phyloP scores from a whole-genome alignment of 2,888 invertebrate species.

The Cynaeus angustus region DNA sequence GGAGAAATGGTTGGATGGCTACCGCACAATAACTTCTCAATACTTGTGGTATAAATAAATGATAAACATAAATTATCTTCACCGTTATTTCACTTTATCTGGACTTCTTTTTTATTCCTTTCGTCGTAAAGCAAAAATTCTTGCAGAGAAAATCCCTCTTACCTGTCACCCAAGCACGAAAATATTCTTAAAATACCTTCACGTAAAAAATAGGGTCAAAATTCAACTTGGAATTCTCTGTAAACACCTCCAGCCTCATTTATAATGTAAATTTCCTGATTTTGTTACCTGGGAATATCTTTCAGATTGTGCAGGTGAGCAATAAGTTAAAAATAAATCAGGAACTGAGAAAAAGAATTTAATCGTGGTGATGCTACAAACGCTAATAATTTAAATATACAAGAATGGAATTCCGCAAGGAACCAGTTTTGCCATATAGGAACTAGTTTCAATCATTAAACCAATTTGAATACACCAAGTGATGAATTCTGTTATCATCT shows the following conservation, averaged over 20 bases:
- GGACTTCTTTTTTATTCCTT: neutral
- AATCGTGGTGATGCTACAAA: slow-evolving; percentile 18
- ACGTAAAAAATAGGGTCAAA: slow-evolving; percentile 6
- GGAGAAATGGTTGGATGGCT: slow-evolving; percentile 7
- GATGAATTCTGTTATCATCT: slow-evolving; percentile 2
- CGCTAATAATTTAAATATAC: slow-evolving; percentile 14
- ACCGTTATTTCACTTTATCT: slow-evolving; percentile 7
- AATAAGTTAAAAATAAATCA: slow-evolving; percentile 5
- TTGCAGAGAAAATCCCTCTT: slow-evolving; percentile 1
- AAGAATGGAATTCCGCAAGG: slow-evolving; percentile 21
- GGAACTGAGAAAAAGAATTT: slow-evolving; percentile 12
- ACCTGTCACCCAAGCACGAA: neutral
- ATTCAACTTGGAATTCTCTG: neutral
- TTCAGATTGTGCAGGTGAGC: slow-evolving; percentile 1
- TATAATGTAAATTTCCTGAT: slow-evolving; percentile 13
- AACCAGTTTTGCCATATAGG: slow-evolving; percentile 22
- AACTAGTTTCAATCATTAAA: slow-evolving; percentile 22
- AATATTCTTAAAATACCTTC: neutral
- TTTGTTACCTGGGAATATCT: slow-evolving; percentile 9
- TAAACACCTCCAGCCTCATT: neutral
- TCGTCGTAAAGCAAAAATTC: neutral
- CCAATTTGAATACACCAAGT: slow-evolving; percentile 17
- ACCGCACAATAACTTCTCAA: neutral
- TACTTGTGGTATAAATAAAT: slow-evolving; percentile 1
- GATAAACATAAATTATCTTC: slow-evolving; percentile 3